Percentiles rank a stretch among this genome's conserved stretches.
phyloP scores from a whole-genome alignment of 2,797 vertebrate genomes.

The Pteropus rufus region DNA sequence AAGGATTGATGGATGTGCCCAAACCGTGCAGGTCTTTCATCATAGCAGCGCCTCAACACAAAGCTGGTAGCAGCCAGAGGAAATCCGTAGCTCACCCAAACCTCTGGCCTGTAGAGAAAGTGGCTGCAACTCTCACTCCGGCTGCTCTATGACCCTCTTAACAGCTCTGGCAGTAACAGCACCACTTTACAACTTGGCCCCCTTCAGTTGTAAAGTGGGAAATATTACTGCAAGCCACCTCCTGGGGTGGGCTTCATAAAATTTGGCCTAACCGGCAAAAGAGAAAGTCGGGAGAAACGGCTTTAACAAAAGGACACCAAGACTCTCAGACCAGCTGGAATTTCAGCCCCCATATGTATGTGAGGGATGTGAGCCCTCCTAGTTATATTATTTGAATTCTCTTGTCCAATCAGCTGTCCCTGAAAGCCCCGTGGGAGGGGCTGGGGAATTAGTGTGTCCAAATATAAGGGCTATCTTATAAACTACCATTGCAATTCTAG shows the following conservation, averaged over 20 bases:
- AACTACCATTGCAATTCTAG: neutral
- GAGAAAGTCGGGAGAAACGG: neutral
- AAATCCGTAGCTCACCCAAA: neutral
- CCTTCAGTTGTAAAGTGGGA: conserved; percentile 13
- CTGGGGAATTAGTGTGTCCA: neutral
- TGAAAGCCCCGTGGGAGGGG: neutral
- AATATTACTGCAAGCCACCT: neutral
- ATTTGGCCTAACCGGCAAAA: no score
- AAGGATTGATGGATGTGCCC: neutral
- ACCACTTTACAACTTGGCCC: neutral
- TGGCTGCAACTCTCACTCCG: neutral
- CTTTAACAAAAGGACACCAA: neutral
- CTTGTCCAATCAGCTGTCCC: neutral
- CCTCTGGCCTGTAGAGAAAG: neutral
- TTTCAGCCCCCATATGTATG: neutral
- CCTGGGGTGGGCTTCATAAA: neutral
- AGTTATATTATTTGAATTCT: neutral
- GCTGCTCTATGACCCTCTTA: conserved; percentile 20
- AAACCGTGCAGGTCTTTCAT: accelerated
- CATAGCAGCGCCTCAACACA: neutral
- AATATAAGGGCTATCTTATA: neutral
- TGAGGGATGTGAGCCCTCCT: neutral
- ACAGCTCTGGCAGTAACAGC: neutral
- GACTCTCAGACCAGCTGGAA: neutral
- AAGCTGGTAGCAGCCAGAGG: neutral